Conservation (phyloP, 2,113 vertebrate species). For the Typhlomys cinereus region DNA sequence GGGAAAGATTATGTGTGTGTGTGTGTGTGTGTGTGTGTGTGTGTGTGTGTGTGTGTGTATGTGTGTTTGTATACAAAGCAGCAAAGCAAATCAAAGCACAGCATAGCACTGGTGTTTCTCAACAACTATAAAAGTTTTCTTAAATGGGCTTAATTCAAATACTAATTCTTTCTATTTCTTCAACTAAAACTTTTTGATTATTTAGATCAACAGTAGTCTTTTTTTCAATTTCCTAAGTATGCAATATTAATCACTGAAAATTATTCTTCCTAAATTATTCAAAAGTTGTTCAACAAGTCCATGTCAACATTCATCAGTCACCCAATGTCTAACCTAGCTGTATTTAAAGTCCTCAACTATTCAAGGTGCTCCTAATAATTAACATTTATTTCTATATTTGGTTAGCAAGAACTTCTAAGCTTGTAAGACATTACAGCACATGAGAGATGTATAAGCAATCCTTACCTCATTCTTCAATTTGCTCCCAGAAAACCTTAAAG, state of each 20-base stretch:
- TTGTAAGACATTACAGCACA: not conserved
- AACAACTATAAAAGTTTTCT: slow-evolving; percentile 64
- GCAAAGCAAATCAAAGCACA: slow-evolving; percentile 77
- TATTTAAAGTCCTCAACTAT: not conserved
- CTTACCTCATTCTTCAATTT: slow-evolving; percentile 98
- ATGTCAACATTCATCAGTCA: not conserved
- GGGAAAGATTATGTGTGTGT: not conserved
- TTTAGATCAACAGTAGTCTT: not conserved
- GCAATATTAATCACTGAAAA: slow-evolving; percentile 6
- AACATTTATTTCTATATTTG: slow-evolving; percentile 34
- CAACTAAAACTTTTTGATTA: not conserved
- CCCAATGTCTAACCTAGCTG: not conserved
- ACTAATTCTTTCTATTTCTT: not conserved
- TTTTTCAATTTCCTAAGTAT: not conserved
- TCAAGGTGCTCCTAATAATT: not conserved
- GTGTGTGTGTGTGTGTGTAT: no score
- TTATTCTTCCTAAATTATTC: not conserved
- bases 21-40: not conserved
- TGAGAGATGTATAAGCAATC: slow-evolving; percentile 42
- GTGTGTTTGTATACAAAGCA: slow-evolving; percentile 38
- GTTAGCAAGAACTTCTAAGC: not conserved
- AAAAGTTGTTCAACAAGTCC: not conserved
- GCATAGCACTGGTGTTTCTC: slow-evolving; percentile 65
- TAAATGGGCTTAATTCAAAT: slow-evolving; percentile 37
- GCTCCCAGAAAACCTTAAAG: slow-evolving; percentile 97